Base-by-base conservation (phyloP, 2,113 vertebrate species). In the Gasterosteus aculeatus region DNA sequence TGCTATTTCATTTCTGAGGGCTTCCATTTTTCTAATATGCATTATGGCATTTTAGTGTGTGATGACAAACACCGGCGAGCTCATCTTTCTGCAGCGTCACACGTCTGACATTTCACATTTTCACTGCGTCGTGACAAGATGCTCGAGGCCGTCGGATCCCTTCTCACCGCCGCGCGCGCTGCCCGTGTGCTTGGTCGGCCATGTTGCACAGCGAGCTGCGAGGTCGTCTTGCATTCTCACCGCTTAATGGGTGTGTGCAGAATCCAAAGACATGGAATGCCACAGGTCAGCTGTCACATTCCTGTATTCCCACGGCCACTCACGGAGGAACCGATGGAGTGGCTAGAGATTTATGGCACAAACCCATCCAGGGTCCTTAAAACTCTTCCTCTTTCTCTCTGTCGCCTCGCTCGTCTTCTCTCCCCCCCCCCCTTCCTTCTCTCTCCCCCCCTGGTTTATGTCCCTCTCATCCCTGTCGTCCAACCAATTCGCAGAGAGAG, bases 211-310 rank as follows among this genome's bases (percentile, higher is more conserved):
- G 81, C 64, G 68, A 74, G 75, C 76, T 87, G 75, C 76, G 69
- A 78, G 85, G 85, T 57, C 72, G 73, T 78, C 78, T 85, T 46
- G 78, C 88, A 90, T 93, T 93, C 92, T 92, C 89, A 72, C 72
- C 72, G 59, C 82, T 58, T 93, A 94, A 94, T 95, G 94, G 93
- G 95, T 94, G 92, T 87, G 73, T 80, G 84, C 81, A 57, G 77
- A 91, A 92, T 93, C 90, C 93, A 93, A 92, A 91, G 91, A 93
- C 88, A 85, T 31, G 77, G 83, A 87, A 91, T 92, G 22, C 92
- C 77, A 91, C 93, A 94, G 94, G 94, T 95, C 94, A 95, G 90
- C 87, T 85, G 91, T 89, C 93, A 92, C 94, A 95, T 95, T 94
- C 93, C 92, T 91, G 89, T 90, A 89, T 91, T 94, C 94, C 93